These are phyloP conservation scores for Peribatodes rhomboidaria DNA, from an alignment of 2,888 invertebrate genomes.

Conservation along the genomic window DNA sequence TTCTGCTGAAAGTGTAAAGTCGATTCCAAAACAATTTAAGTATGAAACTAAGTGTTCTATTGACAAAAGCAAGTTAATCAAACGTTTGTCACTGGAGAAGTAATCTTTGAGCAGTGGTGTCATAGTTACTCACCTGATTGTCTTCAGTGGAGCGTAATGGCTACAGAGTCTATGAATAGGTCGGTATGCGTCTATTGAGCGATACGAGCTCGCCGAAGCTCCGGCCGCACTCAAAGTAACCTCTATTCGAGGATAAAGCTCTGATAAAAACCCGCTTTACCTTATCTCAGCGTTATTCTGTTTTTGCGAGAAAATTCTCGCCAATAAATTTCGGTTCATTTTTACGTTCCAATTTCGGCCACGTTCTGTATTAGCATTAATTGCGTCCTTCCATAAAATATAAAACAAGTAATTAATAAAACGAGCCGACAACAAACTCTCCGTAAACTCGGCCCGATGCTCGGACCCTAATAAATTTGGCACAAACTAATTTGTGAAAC, in stretches of 20 bases:
- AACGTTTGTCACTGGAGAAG: no score
- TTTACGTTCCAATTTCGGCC: constrained; percentile 9
- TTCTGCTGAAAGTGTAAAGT: no score
- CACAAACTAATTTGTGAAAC: constrained; percentile 15
- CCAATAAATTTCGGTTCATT: constrained; percentile 2
- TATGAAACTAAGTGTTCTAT: no score
- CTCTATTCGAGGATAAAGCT: constrained; percentile 4
- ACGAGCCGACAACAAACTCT: constrained; percentile 3
- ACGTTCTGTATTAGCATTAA: constrained; percentile 24
- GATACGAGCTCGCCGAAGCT: neutral
- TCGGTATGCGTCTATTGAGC: neutral
- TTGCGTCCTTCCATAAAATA: constrained; percentile 22
- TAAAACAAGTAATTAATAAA: constrained; percentile 24
- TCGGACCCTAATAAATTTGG: constrained; percentile 13
- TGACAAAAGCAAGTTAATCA: no score
- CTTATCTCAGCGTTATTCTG: constrained; percentile 7
- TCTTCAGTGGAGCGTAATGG: no score
- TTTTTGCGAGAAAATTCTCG: constrained; percentile 2
- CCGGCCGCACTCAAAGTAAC: neutral
- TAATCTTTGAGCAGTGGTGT: no score
- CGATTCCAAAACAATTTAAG: no score
- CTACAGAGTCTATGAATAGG: neutral
- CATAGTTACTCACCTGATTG: no score
- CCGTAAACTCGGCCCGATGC: constrained; percentile 18
- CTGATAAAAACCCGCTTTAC: neutral